A percentile compares a stretch with the other conserved stretches of the same genome.
Conservation (phyloP, 2,113 vertebrate genomes). For the Chaenocephalus aceratus region DNA sequence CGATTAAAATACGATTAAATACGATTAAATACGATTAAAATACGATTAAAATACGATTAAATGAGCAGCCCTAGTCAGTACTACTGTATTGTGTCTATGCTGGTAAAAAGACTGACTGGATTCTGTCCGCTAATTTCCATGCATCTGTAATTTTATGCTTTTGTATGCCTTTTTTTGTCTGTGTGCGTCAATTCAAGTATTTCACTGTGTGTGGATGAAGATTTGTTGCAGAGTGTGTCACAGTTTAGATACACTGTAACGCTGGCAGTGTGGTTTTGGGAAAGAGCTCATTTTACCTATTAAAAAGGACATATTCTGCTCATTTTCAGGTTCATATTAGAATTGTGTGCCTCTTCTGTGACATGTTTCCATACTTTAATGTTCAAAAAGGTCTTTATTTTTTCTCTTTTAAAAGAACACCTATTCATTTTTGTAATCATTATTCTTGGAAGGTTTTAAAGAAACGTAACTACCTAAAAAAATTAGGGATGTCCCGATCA, state of each 20-base stretch:
- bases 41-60: no score
- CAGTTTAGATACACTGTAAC: neutral
- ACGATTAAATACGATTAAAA: no score
- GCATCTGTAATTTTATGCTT: neutral
- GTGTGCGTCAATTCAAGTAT: neutral
- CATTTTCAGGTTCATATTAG: no score
- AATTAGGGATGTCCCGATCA: no score
- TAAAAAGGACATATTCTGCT: no score
- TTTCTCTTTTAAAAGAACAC: neutral
- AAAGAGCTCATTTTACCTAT: no score
- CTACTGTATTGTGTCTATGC: neutral
- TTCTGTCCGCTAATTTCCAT: neutral
- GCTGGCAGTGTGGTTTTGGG: no score
- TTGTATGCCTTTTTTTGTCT: neutral
- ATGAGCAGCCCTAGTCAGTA: neutral
- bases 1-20: no score
- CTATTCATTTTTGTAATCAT: neutral
- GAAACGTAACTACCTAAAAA: slow-evolving; percentile 17
- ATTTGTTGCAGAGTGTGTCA: neutral
- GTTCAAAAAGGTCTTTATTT: no score
- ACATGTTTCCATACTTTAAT: no score
- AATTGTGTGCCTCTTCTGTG: no score
- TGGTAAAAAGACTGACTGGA: neutral
- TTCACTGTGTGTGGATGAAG: neutral
- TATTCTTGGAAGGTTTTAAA: neutral